Evolutionary conservation across 2,888 invertebrate species (phyloP), one percentile per base, ranked within the genome.

Genomic region (Apamea anceps): DNA sequence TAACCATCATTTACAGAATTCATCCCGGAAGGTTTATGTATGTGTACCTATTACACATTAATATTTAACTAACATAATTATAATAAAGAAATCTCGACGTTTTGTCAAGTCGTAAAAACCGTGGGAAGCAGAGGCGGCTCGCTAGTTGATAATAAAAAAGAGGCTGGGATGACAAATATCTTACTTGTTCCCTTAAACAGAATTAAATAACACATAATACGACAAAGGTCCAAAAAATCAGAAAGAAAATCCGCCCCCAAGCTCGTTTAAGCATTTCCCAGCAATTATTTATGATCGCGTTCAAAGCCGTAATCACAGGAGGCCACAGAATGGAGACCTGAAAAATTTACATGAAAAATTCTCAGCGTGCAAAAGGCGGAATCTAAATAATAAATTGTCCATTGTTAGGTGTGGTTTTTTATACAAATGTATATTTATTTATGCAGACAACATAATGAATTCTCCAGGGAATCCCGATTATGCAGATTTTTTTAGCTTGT

Each of bases 371-470:
- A 91, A 93, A 92, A 93, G 90, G 91, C 91, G 90, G 94, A 95
- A 96, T 96, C 95, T 96, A 95, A 96, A 96, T 96, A 96, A 96
- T 96, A 96, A 96, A 96, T 96, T 96, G 95, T 96, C 94, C 93
- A 96, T 96, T 95, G 95, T 96, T 93, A 93, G 93, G 92, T 92
- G 91, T 89, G 90, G 91, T 90, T 85, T 92, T 80, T 94, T 94
- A 93, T 93, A 93, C 93, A 93, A 93, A 93, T 93, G 90, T 90
- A 93, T 93, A 95, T 95, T 95, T 95, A 95, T 95, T 95, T 95
- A 95, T 94, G 94, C 94, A 94, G 94, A 95, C 94, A 93, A 94
- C 94, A 93, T 96, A 96, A 96, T 95, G 95, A 96, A 95, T 95
- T 95, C 95, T 91, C 92, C 78, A 71, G 92, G 93, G 94, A 91